Conservation (phyloP, 2,113 vertebrate genomes). For the Miniopterus natalensis region DNA sequence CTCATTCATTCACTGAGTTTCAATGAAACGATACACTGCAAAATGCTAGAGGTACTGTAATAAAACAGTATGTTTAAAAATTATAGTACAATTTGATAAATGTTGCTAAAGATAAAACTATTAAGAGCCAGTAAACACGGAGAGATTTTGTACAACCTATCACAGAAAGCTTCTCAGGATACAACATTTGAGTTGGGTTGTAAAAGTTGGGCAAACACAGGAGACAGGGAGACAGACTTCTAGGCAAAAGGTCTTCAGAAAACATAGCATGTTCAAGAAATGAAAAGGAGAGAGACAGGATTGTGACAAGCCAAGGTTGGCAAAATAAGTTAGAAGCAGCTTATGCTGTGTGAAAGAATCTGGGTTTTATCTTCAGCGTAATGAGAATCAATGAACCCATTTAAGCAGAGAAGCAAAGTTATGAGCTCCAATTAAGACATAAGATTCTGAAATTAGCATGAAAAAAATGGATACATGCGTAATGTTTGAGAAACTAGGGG, state of each 20-base stretch:
- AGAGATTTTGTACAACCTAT: background rate
- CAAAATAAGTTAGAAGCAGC: background rate
- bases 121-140: background rate
- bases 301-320: background rate
- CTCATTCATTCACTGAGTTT: conserved; percentile 1
- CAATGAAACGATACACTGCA: background rate
- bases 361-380: background rate
- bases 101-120: conserved; percentile 42
- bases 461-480: background rate
- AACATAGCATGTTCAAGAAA: background rate
- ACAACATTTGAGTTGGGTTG: background rate
- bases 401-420: background rate
- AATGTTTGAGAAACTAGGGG: background rate
- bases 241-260: background rate
- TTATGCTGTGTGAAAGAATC: background rate
- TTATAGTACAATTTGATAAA: background rate
- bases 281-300: background rate
- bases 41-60: background rate
- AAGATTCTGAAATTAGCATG: background rate
- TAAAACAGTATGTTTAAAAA: background rate
- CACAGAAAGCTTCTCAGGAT: background rate
- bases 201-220: background rate
- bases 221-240: background rate
- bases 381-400: background rate
- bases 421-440: background rate